Base-by-base conservation (phyloP, 2,888 invertebrate species). In the Acanthosepion lycidas region DNA sequence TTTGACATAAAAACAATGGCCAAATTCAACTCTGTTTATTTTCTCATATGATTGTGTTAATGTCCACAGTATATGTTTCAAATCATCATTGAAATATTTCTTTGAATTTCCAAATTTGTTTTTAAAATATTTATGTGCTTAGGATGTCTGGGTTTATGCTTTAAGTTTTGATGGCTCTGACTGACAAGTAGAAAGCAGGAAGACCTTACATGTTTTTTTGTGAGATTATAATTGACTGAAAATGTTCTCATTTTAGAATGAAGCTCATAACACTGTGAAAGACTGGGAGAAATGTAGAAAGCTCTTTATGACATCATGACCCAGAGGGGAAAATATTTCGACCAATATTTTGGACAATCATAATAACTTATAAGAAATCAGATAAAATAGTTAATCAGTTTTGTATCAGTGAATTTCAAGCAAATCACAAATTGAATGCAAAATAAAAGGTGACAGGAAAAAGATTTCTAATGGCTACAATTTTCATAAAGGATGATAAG, bases 201-300 rank as follows among this genome's bases (percentile, higher is more conserved):
- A 78, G 78, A n/a, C n/a, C 78, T 78, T 28, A 9, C 5, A 28
- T 78, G 0, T 78, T 78, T n/a, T 8, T 4, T 59, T 23, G 20
- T 59, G 4, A 59, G 20, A 59, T n/a, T 12, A n/a, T 15, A 78
- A 78, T 78, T 78, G 6, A 78, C 9, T 78, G 78, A 78, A 15
- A n/a, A 78, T 78, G 9, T n/a, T 78, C n/a, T n/a, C 78, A 78
- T n/a, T 28, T 15, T 6, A 78, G 78, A 28, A n/a, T 78, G 78
- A 78, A 3, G 78, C n/a, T 78, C 78, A 78, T n/a, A 78, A 78
- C 78, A 78, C 78, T 78, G n/a, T 78, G n/a, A 78, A 78, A 78
- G 28, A 78, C n/a, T 78, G 78, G 78, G n/a, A 78, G 78, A 78
- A 78, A 78, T 78, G 78, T 78, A n/a, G 78, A 78, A 78, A n/a